These are phyloP conservation scores for Diplosoma virens DNA, from an alignment of 23 tunicate genomes.

Conservation along the genomic window DNA sequence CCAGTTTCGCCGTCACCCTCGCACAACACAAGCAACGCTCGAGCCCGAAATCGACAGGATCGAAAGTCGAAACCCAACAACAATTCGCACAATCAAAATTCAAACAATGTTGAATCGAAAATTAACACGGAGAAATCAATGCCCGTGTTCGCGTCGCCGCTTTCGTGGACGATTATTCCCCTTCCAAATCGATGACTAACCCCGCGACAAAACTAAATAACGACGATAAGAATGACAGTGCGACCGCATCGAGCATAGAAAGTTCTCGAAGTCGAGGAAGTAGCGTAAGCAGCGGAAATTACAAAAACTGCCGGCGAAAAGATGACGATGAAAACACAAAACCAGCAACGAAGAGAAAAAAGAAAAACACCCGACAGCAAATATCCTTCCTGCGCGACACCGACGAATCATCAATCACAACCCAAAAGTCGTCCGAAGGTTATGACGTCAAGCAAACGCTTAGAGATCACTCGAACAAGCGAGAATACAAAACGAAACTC, in stretches of 20 bases:
- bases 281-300: slow-evolving; percentile 25
- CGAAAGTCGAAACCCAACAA: slow-evolving; percentile 6
- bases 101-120: background rate
- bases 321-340: too few relatives aligned
- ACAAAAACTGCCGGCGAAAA: too few relatives aligned
- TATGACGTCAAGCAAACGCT: too few relatives aligned
- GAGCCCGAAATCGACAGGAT: background rate
- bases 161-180: slow-evolving; percentile 1
- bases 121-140: too few relatives aligned
- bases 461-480: too few relatives aligned
- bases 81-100: background rate
- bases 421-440: too few relatives aligned
- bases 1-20: too few relatives aligned
- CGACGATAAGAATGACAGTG: slow-evolving; percentile 1
- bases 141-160: background rate
- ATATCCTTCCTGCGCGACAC: too few relatives aligned
- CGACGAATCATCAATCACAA: too few relatives aligned
- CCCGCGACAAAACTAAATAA: background rate
- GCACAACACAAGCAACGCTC: background rate
- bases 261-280: slow-evolving; percentile 44
- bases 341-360: too few relatives aligned
- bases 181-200: background rate
- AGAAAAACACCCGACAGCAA: too few relatives aligned
- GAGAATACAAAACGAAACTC: too few relatives aligned
- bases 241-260: slow-evolving; percentile 41